These are phyloP conservation scores for Cataglyphis rosenhaueri DNA, from an alignment of 2,888 invertebrate species.

Conservation along the genomic window DNA sequence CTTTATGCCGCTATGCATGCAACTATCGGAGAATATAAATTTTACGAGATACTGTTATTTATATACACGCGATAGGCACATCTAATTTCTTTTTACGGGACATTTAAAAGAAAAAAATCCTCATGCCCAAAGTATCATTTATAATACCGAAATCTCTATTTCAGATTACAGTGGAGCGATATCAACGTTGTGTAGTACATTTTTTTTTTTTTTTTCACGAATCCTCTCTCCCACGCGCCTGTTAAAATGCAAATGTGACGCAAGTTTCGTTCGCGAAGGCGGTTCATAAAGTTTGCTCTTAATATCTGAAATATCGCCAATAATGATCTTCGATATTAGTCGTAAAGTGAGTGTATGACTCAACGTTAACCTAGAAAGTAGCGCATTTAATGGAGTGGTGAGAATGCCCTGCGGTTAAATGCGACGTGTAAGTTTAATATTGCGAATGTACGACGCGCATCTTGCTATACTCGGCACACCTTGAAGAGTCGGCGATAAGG, in stretches of 20 bases:
- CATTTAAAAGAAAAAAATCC: background rate
- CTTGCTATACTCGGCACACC: background rate
- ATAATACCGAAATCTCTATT: constrained; percentile 26
- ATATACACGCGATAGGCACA: background rate
- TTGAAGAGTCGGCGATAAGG: background rate
- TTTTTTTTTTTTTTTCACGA: constrained; percentile 28
- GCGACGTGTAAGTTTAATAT: constrained; percentile 11
- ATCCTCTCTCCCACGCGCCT: background rate
- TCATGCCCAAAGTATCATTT: background rate
- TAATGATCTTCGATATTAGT: constrained; percentile 43
- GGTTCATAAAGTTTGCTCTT: constrained; percentile 23
- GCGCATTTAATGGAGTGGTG: constrained; percentile 17
- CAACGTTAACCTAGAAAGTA: constrained; percentile 42
- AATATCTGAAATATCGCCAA: constrained; percentile 38
- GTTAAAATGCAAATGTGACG: constrained; percentile 44
- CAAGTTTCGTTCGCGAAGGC: background rate
- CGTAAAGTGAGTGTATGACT: constrained; percentile 24
- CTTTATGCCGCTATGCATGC: background rate
- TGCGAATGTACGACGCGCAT: background rate
- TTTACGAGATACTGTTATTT: background rate
- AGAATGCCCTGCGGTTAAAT: constrained; percentile 10
- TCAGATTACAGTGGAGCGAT: constrained; percentile 17
- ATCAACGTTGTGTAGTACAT: background rate
- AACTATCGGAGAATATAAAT: background rate
- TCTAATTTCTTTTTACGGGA: constrained; percentile 1